Base-by-base conservation (phyloP, 2,113 vertebrate genomes). In the Lathamus discolor region DNA sequence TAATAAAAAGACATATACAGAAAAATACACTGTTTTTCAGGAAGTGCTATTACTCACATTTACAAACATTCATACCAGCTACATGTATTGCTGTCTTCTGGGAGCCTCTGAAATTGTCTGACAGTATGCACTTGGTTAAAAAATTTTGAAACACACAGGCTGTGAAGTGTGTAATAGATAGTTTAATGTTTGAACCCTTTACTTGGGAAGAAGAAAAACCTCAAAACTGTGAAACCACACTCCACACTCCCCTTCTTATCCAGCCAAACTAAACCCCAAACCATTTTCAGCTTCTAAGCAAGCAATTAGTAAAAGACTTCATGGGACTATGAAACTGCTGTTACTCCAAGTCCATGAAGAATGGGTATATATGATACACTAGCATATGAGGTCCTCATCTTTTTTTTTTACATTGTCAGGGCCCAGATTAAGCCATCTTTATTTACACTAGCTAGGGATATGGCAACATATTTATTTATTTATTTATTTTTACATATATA, bases 1-100 rank as follows among this genome's bases (percentile, higher is more conserved):
- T 91, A 94, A 95, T 83, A 88, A 87, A 92, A 91, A 72, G 70
- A 72, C 55, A 79, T 55, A 75, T 35, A 79, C 55, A 89, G 74
- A 77, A 93, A 83, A 88, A 81, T 13, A 77, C 72, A 62, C 19
- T 79, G 70, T 68, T 86, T 88, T 92, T 55, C 59, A 88, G 62
- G 63, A 89, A 70, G 55, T 3, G 2, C 33, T 74, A 25, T 67
- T 77, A 37, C 63, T 75, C 62, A 86, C 13, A 88, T 95, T 69
- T 74, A 66, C 46, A 93, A 77, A 85, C 57, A 72, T 62, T 90
- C 83, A 64, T 91, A 88, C 39, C 75, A 67, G 18, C 13, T 52
- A 78, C 18, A 62, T 91, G 57, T 25, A 67, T 59, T 72, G 28
- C 29, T 84, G 44, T 88, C 28, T 88, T 77, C 33, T 48, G 68